Evolutionary conservation across 2,888 invertebrate genomes (phyloP), one percentile per base, ranked within the genome.

Genomic region (Lasius fuliginosus): DNA sequence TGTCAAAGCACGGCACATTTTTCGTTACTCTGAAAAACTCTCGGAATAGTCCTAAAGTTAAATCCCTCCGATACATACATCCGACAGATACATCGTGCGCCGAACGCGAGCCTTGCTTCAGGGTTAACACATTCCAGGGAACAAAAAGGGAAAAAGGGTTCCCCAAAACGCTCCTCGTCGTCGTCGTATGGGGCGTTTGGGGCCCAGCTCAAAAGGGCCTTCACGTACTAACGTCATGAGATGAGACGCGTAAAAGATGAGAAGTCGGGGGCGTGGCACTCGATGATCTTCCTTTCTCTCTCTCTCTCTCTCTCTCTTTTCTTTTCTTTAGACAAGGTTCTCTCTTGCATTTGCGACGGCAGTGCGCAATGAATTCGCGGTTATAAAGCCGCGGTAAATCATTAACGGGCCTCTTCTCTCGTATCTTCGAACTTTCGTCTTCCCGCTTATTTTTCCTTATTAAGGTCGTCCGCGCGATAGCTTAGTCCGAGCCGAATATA

Each of bases 211-310:
- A 42, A 84, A 85, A 87, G 84, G 86, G 85, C 87, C 85, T 85
- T 86, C 85, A 65, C 86, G 88, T 84, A 86, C 86, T 88, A 83
- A 86, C 88, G 87, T 90, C 91, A 87, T 79, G 85, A 85, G 86
- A 92, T 89, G 92, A 90, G 92, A 91, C 90, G 91, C 89, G 91
- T 89, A 92, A 91, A 92, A 91, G 87, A 91, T 91, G 91, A 92
- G 92, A 92, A 90, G 89, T 91, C 86, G 92, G 89, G 90, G 91
- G 91, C 91, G 91, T 91, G 92, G 88, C 90, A 68, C 69, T 67
- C 56, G 74, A 84, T 60, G 68, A n/a, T 73, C 82, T 82, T 68
- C n/a, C 27, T 67, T 36, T 58, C 56, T 68, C 71, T 49, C 65
- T 36, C 30, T 64, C 40, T 77, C 36, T 56, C 64, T 36, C 33